These are phyloP conservation scores for Huso huso DNA, from an alignment of 2,797 vertebrate species.

Conservation along the genomic window DNA sequence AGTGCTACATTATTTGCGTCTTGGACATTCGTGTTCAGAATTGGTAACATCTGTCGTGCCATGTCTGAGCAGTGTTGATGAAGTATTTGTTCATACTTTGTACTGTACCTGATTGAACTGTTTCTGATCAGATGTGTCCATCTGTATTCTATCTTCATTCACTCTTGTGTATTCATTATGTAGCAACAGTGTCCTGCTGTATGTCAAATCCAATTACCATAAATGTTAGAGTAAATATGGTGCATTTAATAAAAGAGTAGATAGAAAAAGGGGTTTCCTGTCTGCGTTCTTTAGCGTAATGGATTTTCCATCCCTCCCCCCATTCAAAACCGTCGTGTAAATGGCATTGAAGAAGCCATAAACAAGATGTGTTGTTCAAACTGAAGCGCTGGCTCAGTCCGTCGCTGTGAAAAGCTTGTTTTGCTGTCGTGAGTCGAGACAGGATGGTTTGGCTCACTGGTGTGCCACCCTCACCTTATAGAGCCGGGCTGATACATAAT, in stretches of 20 bases:
- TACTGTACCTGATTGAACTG: too few species aligned
- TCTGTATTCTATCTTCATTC: too few species aligned
- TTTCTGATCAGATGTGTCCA: not conserved
- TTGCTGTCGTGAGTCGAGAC: constrained; percentile 13
- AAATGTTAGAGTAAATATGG: constrained; percentile 29
- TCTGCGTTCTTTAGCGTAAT: too few species aligned
- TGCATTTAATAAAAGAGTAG: constrained; percentile 37
- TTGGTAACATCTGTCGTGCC: too few species aligned
- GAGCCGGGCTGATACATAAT: constrained; percentile 65
- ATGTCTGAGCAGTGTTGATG: too few species aligned
- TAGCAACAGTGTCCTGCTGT: constrained; percentile 60
- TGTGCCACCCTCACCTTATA: constrained; percentile 54
- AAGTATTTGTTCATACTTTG: too few species aligned
- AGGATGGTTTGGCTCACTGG: constrained; percentile 39
- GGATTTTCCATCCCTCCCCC: too few species aligned
- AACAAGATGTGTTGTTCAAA: too few species aligned
- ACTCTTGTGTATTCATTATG: constrained; percentile 59
- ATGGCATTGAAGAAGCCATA: too few species aligned
- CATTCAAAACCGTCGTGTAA: too few species aligned
- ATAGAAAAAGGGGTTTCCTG: constrained; percentile 26
- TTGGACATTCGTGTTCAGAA: too few species aligned
- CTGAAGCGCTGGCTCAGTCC: constrained; percentile 3
- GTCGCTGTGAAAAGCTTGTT: not conserved
- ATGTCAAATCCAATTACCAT: constrained; percentile 41
- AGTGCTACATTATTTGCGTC: too few species aligned